phyloP scores from a whole-genome alignment of 2,113 vertebrate genomes.

The Ammospiza caudacuta region DNA sequence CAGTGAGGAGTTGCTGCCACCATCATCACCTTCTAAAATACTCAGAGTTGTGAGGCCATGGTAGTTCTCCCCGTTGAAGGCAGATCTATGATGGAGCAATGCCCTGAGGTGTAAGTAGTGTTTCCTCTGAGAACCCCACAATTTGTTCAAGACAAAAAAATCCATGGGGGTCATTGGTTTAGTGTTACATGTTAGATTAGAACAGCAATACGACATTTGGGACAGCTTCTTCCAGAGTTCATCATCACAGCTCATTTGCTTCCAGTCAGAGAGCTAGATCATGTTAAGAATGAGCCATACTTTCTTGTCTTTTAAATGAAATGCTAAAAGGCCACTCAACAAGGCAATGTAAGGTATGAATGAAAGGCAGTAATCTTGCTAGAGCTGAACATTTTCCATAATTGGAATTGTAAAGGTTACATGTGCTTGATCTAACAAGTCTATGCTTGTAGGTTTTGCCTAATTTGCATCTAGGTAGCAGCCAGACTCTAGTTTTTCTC shows the following conservation, averaged over 20 bases:
- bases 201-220: background rate
- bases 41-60: background rate
- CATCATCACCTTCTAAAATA: background rate
- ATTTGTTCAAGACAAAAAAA: background rate
- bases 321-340: background rate
- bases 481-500: background rate
- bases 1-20: accelerated
- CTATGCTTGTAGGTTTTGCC: background rate
- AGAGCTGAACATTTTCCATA: background rate
- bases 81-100: background rate
- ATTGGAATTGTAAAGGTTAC: background rate
- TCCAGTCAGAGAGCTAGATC: background rate
- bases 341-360: background rate
- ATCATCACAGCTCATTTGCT: background rate
- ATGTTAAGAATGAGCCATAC: background rate
- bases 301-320: background rate
- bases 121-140: background rate
- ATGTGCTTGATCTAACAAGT: background rate
- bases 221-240: background rate
- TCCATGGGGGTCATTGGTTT: background rate
- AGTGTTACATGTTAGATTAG: background rate
- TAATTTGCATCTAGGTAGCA: background rate
- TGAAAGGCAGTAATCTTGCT: background rate
- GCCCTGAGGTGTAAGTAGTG: background rate
- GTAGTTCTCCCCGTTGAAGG: background rate